Evolutionary conservation across 2,888 invertebrate species (phyloP), one percentile per base, ranked within the genome.

Genomic region (Pocota personata): DNA sequence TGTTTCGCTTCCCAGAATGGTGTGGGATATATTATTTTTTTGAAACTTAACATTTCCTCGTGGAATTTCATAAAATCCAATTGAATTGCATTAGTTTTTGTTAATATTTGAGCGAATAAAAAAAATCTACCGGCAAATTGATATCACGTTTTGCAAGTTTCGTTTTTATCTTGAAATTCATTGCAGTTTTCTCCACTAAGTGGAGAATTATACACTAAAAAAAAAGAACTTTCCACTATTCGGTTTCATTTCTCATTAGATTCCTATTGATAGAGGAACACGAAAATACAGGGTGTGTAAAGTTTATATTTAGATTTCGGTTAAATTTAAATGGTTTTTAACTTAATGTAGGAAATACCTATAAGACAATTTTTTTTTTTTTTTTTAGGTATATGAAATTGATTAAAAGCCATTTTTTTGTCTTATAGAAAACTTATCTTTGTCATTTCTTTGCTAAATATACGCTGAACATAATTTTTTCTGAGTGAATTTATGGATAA

Each of bases 181-280:
- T 35, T 16, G 50, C n/a, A 60, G 16, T 52, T 12, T 32, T 24
- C n/a, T n/a, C n/a, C 21, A 21, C 19, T 52, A 12, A 16, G 40
- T 30, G 30, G 35, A 57, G 37, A 32, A n/a, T 21, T 30, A 46
- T 55, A n/a, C 52, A 48, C 52, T 40, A 19, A 62, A 46, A 16
- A 16, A 35, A 30, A 46, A 48, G n/a, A 75, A 3, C n/a, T 64
- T 64, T 58, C 30, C 32, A 46, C 16, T 40, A 32, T 71, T 35
- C 12, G 16, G 64, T 77, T 82, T 72, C 82, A 72, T 82, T 77
- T 82, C 32, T 50, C 77, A 77, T 71, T 16, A 8, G 7, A 72
- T 77, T 82, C 71, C 82, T 0, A 8, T 6, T 52, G 21, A 30
- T 48, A 30, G 16, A 21, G 8, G 24, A 69, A 19, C 14, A n/a